These are phyloP conservation scores for Amblyteles armatorius DNA, from an alignment of 2,888 invertebrate genomes.

Conservation along the genomic window DNA sequence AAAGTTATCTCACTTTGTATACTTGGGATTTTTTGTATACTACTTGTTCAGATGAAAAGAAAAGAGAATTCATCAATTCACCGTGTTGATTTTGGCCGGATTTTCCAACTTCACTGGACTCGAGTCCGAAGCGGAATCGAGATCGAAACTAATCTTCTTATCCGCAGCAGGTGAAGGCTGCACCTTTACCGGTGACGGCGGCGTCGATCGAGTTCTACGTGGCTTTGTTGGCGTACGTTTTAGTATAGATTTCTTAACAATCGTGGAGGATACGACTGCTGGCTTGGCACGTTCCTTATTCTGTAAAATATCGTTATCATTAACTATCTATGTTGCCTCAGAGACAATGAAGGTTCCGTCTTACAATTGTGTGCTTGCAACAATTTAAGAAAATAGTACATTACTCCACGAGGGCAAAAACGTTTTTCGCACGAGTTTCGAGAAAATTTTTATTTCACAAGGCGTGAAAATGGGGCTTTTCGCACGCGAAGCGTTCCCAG, in stretches of 20 bases:
- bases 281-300: slow-evolving; percentile 20
- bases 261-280: not conserved
- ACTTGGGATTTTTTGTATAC: not conserved
- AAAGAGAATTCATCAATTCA: slow-evolving; percentile 12
- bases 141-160: slow-evolving; percentile 51
- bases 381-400: not conserved
- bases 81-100: not conserved
- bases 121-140: slow-evolving; percentile 46
- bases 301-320: slow-evolving; percentile 19
- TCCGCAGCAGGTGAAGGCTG: not conserved
- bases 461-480: too few relatives aligned
- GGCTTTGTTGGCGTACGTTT: slow-evolving; percentile 33
- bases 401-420: too few relatives aligned
- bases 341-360: not conserved
- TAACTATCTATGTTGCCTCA: not conserved
- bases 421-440: too few relatives aligned
- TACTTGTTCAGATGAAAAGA: not conserved
- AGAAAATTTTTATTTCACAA: too few relatives aligned
- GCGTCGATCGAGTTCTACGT: slow-evolving; percentile 54
- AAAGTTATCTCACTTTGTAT: not conserved
- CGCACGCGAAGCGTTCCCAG: too few relatives aligned
- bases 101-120: slow-evolving; percentile 50
- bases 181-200: slow-evolving; percentile 32
- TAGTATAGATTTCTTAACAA: slow-evolving; percentile 57
- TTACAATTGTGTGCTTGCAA: not conserved